Percentiles rank a stretch among this genome's conserved stretches.
Conservation (phyloP, 2,888 invertebrate species). For the Ophonus ardosiacus region DNA sequence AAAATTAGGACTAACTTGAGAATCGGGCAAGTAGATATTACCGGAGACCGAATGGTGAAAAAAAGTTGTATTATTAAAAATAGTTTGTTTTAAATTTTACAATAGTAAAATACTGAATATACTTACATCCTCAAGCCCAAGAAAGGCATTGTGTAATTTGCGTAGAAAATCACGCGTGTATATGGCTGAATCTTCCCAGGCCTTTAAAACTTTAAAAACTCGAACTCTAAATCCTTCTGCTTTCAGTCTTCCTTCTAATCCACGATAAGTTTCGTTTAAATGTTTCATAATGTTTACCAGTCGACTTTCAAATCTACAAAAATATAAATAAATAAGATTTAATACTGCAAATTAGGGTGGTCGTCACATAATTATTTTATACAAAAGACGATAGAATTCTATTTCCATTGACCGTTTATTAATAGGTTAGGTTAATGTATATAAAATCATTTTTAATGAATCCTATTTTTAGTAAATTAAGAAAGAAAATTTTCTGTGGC, state of each 20-base stretch:
- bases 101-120: background rate
- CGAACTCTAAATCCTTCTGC: conserved; percentile 97
- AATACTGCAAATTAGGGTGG: too few species aligned
- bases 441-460: too few species aligned
- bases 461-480: too few species aligned
- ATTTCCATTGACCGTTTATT: too few species aligned
- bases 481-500: too few species aligned
- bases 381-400: too few species aligned
- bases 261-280: conserved; percentile 84
- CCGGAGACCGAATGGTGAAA: too few species aligned
- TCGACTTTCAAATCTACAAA: conserved; percentile 87
- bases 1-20: too few species aligned
- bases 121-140: conserved; percentile 82
- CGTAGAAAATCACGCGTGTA: conserved; percentile 95
- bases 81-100: too few species aligned
- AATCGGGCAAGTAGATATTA: too few species aligned
- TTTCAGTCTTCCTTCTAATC: conserved; percentile 89
- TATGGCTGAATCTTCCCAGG: conserved; percentile 98
- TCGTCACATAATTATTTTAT: background rate
- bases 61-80: too few species aligned
- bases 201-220: conserved; percentile 92
- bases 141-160: conserved; percentile 92
- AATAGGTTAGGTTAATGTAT: too few species aligned
- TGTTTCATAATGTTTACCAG: conserved; percentile 87
- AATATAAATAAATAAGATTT: background rate